A percentile compares a stretch with the other conserved stretches of the same genome.
Evolutionary conservation across 92 coral and sea anemone genomes (phyloP).

Genomic region (Desmophyllum pertusum): DNA sequence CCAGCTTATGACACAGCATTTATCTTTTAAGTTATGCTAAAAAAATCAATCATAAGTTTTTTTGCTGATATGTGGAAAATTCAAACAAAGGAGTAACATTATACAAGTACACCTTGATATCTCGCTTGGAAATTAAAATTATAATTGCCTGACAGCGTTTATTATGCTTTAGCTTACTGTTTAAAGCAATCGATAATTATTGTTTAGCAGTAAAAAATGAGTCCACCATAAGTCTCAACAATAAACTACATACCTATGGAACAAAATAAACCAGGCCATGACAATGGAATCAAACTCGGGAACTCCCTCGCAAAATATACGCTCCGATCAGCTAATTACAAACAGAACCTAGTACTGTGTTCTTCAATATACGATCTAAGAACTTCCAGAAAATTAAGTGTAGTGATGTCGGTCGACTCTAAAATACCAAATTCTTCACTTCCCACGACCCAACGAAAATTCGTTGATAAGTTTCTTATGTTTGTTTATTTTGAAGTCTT

Average conservation of each 20-base stretch:
- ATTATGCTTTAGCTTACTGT: constrained; percentile 4
- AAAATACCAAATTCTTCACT: background rate
- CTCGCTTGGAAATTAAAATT: background rate
- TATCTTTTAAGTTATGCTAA: background rate
- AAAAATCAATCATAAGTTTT: background rate
- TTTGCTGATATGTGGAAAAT: background rate
- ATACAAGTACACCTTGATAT: background rate
- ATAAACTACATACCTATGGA: background rate
- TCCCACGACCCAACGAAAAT: background rate
- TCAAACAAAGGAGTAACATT: background rate
- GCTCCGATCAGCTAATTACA: background rate
- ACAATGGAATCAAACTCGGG: background rate
- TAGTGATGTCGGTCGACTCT: background rate
- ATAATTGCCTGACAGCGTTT: background rate
- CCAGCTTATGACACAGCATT: background rate
- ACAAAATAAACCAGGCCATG: constrained; percentile 1
- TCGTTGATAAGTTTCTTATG: background rate
- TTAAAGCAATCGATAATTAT: background rate
- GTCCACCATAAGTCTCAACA: background rate
- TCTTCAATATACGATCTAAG: background rate
- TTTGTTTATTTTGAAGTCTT: constrained; percentile 1
- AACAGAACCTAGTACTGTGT: background rate
- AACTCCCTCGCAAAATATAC: constrained; percentile 24
- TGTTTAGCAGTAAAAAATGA: background rate
- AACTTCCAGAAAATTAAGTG: background rate